Evolutionary conservation across 2,888 invertebrate species (phyloP).

Genomic region (Pristionchus exspectatus): DNA sequence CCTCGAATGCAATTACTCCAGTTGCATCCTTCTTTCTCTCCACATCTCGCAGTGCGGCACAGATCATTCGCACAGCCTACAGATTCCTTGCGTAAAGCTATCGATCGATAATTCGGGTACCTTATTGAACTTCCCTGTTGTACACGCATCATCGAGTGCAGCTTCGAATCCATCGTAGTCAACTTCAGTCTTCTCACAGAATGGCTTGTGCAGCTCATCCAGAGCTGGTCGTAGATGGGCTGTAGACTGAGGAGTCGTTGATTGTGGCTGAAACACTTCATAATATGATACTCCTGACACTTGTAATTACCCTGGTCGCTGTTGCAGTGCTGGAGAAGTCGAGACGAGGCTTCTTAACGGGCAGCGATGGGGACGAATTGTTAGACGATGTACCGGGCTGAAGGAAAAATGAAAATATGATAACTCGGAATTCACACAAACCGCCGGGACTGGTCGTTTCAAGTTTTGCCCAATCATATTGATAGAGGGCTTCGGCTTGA

Average conservation of each 20-base stretch:
- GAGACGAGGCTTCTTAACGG: conserved; percentile 30
- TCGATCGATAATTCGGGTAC: neutral
- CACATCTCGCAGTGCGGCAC: conserved; percentile 23
- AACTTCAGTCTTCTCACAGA: conserved; percentile 44
- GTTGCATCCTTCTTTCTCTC: conserved; percentile 29
- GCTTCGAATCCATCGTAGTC: conserved; percentile 25
- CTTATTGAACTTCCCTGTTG: conserved; percentile 36
- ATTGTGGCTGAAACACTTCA: neutral
- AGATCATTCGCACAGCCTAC: conserved; percentile 22
- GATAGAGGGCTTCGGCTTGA: conserved; percentile 44
- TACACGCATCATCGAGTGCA: neutral
- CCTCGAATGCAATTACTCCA: conserved; percentile 30
- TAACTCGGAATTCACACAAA: neutral
- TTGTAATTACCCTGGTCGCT: neutral
- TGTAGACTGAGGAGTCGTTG: conserved; percentile 13
- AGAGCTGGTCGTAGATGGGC: conserved; percentile 11
- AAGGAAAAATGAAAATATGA: neutral
- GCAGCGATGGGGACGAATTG: conserved; percentile 1
- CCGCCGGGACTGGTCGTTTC: conserved; percentile 24
- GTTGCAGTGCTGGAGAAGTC: conserved; percentile 41
- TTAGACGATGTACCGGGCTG: conserved; percentile 9
- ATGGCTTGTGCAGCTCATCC: conserved; percentile 26
- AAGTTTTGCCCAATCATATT: conserved; percentile 4
- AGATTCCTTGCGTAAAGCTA: neutral
- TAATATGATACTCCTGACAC: neutral